Base-by-base conservation (phyloP, 2,888 invertebrate genomes). In the Eilema caniola region DNA sequence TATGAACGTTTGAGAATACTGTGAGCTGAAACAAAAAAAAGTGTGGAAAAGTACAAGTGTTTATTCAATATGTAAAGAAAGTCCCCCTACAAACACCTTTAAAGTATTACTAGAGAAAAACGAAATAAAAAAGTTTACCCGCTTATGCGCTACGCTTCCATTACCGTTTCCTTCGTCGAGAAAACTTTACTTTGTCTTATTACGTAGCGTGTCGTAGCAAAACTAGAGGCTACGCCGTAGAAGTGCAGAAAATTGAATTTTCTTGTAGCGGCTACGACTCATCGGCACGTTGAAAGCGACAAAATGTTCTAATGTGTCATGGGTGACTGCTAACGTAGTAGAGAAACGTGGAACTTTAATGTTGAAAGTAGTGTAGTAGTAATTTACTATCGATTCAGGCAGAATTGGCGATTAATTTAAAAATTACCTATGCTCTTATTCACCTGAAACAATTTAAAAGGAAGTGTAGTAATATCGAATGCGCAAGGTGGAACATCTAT, bases 211-310 rank as follows among this genome's bases (percentile, higher is more conserved):
- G 28, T 23, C 2, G 28, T 47, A 20, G 24, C 8, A 23, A 62
- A 33, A 11, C 61, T 23, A 20, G 37, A 62, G 60, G 23, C 63
- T 60, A 57, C 66, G 66, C 69, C 66, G 37, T 59, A 69, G 25
- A 59, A 41, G 67, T 66, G 20, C 62, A 62, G 73, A 74, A 82
- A 82, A 82, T 82, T 80, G 67, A 62, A 82, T 82, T 80, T 78
- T 62, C 71, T 74, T 69, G 72, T 73, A 71, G 72, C 66, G 66
- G 66, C 37, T 16, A 28, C 62, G 47, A 41, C 28, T 57, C 28
- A 24, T 60, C 28, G 67, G 67, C 66, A 69, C 69, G 69, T 63
- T 61, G 61, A 28, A 62, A 57, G 33, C 24, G 56, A 73, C 69
- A 67, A 33, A 67, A 61, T 67, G 57, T 33, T 4, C 33, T 25